phyloP scores from a whole-genome alignment of 2,888 invertebrate genomes.

The Orthosia gracilis region DNA sequence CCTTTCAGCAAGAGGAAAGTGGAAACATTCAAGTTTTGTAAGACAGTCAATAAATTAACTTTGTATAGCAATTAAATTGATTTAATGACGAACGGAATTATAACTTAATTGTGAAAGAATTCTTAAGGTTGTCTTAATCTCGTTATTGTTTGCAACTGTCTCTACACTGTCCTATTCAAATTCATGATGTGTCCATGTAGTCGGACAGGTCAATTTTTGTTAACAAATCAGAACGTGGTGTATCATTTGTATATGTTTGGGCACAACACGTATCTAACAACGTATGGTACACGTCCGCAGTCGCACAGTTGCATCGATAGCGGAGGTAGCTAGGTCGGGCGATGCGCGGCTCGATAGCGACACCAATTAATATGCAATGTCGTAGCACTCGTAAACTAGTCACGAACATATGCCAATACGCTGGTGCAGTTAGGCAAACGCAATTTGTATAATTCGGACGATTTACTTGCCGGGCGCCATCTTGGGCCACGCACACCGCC shows the following conservation, averaged over 20 bases:
- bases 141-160: conserved; percentile 7
- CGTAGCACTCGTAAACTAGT: conserved; percentile 89
- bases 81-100: conserved; percentile 23
- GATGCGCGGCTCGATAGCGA: conserved; percentile 88
- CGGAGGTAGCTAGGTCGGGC: conserved; percentile 84
- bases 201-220: background rate
- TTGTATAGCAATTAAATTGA: conserved; percentile 45
- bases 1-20: conserved; percentile 44
- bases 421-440: conserved; percentile 86
- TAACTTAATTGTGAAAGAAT: background rate
- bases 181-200: background rate
- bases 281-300: conserved; percentile 61
- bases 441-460: conserved; percentile 88
- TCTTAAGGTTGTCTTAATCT: too few relatives aligned
- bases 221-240: conserved; percentile 25
- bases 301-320: conserved; percentile 52
- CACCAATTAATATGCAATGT: conserved; percentile 91
- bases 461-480: conserved; percentile 77
- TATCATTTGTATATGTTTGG: conserved; percentile 34
- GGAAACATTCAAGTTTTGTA: conserved; percentile 57
- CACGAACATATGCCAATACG: conserved; percentile 91
- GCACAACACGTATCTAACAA: conserved; percentile 43
- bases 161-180: background rate
- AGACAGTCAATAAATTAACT: conserved; percentile 50
- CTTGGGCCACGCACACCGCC: conserved; percentile 59